Base-by-base conservation (phyloP, 1,140 invertebrate species). In the fruit fly (Drosophila melanogaster) region DNA sequence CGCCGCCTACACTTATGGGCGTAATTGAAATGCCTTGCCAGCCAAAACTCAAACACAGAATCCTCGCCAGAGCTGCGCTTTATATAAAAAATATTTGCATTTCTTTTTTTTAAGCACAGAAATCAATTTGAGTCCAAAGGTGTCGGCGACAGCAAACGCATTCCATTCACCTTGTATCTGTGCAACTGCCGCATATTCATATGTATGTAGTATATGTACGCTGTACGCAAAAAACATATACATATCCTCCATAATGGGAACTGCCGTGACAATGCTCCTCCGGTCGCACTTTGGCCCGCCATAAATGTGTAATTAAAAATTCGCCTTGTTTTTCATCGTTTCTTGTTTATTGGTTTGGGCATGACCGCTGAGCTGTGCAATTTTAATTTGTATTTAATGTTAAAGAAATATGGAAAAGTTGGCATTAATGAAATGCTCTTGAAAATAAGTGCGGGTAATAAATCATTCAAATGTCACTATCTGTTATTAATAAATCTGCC, bases 271-370 rank as follows among this genome's bases (percentile, higher is more conserved):
- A 67, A 73, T 61, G 50, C 47, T 24, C 19, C 41, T 41, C 46
- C 26, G 61, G 22, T 33, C 17, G 38, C 54, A 67, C 55, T 41
- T 67, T 60, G 66, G 46, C 59, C 69, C 62, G 69, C 51, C 83
- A 81, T 79, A 87, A 86, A 86, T 76, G 61, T 65, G 83, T 87
- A 86, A 86, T 86, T 86, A 86, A 87, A 87, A 86, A 76, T 69
- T 69, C 61, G 64, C 69, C 30, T 43, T 55, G 56, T 72, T 38
- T 17, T 33, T 56, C 44, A 26, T 11, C 35, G 19, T 26, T 49
- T 40, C 22, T 51, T 35, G 38, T 19, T 41, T 40, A 46, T 47
- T 47, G 71, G 19, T 30, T 35, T 35, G 43, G 22, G n/a, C 35
- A 51, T 58, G 59, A 30, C 55, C 55, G 62, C 43, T 47, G 56